Percentiles rank a stretch among this genome's conserved stretches.
phyloP scores from a whole-genome alignment of 2,888 invertebrate species.

The Teleogryllus oceanicus region DNA sequence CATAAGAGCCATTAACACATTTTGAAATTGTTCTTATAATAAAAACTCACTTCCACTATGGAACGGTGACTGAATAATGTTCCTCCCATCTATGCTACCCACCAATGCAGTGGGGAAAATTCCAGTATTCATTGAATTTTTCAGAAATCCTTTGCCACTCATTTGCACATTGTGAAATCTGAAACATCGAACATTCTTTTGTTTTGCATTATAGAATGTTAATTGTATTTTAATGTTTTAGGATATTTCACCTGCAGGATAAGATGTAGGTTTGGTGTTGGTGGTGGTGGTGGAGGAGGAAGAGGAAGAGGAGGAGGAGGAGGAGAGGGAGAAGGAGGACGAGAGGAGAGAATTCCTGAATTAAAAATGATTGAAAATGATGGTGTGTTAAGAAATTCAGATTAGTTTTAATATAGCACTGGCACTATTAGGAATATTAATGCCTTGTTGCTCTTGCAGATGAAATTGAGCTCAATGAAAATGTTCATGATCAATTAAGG shows the following conservation, averaged over 20 bases:
- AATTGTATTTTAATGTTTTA: not conserved
- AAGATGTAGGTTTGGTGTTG: not conserved
- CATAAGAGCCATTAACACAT: constrained; percentile 40
- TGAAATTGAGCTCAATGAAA: too few species aligned
- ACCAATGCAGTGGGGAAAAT: constrained; percentile 41
- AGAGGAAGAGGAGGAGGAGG: too few species aligned
- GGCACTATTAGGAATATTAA: not conserved
- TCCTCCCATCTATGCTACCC: constrained; percentile 39
- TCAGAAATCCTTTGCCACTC: constrained; percentile 40
- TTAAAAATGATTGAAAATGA: not conserved
- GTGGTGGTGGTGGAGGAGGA: not conserved
- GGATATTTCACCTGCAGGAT: not conserved
- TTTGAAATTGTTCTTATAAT: constrained; percentile 41
- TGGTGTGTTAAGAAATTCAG: not conserved
- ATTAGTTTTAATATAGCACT: not conserved
- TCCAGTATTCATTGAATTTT: constrained; percentile 40
- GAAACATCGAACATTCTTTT: constrained; percentile 27
- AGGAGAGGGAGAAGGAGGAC: not conserved
- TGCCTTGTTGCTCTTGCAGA: not conserved
- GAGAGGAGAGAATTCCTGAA: not conserved
- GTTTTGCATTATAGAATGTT: not conserved
- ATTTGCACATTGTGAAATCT: constrained; percentile 36
- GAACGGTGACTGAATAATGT: constrained; percentile 39
- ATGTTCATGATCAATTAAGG: too few species aligned
- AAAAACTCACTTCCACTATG: constrained; percentile 39